Percentiles rank a stretch among this genome's conserved stretches.
Conservation (phyloP, 1,140 invertebrate genomes). For the Cydia pomonella region DNA sequence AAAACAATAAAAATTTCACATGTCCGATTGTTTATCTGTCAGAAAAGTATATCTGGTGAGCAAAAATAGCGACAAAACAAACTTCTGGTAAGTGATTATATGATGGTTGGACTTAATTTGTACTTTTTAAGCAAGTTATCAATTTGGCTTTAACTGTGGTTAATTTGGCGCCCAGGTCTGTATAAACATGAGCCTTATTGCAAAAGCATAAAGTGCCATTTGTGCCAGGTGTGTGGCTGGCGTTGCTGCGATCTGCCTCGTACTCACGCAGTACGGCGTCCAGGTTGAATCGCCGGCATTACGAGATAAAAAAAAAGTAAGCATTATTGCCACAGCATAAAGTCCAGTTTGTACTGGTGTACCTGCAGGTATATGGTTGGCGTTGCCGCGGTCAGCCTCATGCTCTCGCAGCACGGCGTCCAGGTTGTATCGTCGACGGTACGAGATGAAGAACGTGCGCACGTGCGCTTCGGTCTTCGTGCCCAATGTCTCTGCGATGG, state of each 20-base stretch:
- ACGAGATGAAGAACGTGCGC: slow-evolving; percentile 94
- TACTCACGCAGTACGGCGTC: not conserved
- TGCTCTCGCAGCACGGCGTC: slow-evolving; percentile 94
- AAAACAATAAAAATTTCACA: too few relatives aligned
- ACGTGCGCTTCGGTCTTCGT: slow-evolving; percentile 97
- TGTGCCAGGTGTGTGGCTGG: not conserved
- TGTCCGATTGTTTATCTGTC: too few relatives aligned
- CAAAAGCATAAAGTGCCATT: not conserved
- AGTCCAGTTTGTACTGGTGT: not conserved
- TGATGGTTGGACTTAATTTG: too few relatives aligned
- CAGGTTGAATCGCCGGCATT: not conserved
- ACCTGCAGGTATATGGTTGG: slow-evolving; percentile 68
- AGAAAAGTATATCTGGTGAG: too few relatives aligned
- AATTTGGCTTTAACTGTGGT: too few relatives aligned
- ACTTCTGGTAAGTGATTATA: too few relatives aligned
- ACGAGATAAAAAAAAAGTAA: not conserved
- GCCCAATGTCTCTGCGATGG: slow-evolving; percentile 96
- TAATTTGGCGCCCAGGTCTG: not conserved
- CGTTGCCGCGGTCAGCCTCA: slow-evolving; percentile 82
- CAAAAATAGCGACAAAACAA: too few relatives aligned
- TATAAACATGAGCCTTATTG: not conserved
- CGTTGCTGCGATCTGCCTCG: not conserved
- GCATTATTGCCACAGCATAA: not conserved
- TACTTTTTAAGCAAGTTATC: too few relatives aligned
- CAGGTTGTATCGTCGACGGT: slow-evolving; percentile 93